A percentile compares a stretch with the other conserved stretches of the same genome.
phyloP scores from a whole-genome alignment of 2,888 invertebrate genomes.

The Congeria kusceri region DNA sequence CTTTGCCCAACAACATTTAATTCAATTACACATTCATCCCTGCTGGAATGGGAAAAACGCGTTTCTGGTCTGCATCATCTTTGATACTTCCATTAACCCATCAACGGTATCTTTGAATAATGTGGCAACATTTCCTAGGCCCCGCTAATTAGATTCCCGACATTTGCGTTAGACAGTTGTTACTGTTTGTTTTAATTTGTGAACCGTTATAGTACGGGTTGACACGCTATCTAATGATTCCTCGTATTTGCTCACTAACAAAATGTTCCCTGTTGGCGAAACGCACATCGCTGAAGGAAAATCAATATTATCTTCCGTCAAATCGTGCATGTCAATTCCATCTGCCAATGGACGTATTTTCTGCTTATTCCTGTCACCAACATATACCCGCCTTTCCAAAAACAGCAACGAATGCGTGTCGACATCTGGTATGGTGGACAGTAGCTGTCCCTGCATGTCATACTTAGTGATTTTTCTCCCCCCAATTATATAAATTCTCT shows the following conservation, averaged over 20 bases:
- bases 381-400: slow-evolving; percentile 44
- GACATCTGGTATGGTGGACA: slow-evolving; percentile 47
- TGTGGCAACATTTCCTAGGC: slow-evolving; percentile 4
- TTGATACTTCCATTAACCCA: background rate
- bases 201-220: slow-evolving; percentile 41
- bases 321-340: slow-evolving; percentile 27
- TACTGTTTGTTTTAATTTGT: slow-evolving; percentile 19
- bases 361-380: slow-evolving; percentile 47
- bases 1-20: too few relatives aligned
- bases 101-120: background rate
- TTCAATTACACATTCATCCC: too few relatives aligned
- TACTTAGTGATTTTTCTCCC: slow-evolving; percentile 44
- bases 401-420: slow-evolving; percentile 45
- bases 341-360: slow-evolving; percentile 40
- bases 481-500: slow-evolving; percentile 43
- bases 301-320: slow-evolving; percentile 24
- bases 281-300: slow-evolving; percentile 43
- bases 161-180: background rate
- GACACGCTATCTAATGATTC: slow-evolving; percentile 43
- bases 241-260: slow-evolving; percentile 51
- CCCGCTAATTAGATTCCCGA: too few relatives aligned
- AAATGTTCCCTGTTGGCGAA: slow-evolving; percentile 23
- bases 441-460: slow-evolving; percentile 35
- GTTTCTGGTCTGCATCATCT: too few relatives aligned
- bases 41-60: too few relatives aligned